Conservation (phyloP, 1,140 invertebrate species). For the Pachypeltis micranthus region DNA sequence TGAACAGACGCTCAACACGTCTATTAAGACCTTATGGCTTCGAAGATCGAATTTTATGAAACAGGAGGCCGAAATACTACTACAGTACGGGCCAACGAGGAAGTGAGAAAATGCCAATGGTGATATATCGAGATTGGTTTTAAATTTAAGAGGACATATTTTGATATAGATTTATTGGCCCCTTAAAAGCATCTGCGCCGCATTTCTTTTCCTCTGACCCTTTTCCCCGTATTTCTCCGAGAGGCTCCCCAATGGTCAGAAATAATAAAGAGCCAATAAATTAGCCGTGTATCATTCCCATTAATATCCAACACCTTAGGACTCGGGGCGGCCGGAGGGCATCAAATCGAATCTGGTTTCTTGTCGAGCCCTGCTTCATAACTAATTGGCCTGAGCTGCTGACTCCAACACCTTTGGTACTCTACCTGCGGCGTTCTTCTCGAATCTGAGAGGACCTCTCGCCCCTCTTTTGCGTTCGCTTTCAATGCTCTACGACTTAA, state of each 20-base stretch:
- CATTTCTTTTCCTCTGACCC: neutral
- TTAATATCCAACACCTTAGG: neutral
- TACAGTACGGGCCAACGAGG: no score
- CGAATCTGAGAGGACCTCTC: no score
- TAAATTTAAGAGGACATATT: neutral
- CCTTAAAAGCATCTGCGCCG: neutral
- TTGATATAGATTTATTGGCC: neutral
- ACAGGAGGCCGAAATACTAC: no score
- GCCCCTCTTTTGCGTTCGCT: no score
- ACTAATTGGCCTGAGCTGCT: neutral
- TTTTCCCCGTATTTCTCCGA: neutral
- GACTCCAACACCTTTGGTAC: no score
- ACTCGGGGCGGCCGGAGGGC: neutral
- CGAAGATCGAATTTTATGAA: no score
- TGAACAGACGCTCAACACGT: no score
- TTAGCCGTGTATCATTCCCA: neutral
- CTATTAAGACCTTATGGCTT: no score
- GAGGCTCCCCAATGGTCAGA: neutral
- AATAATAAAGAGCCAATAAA: neutral
- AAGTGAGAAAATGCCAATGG: neutral
- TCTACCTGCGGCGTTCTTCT: no score
- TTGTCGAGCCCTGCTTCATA: neutral
- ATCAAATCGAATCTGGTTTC: neutral
- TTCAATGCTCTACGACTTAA: no score
- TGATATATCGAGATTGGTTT: neutral